Evolutionary conservation across 2,113 vertebrate genomes (phyloP), one percentile per base, ranked within the genome.

Genomic region (Tragelaphus buxtoni): DNA sequence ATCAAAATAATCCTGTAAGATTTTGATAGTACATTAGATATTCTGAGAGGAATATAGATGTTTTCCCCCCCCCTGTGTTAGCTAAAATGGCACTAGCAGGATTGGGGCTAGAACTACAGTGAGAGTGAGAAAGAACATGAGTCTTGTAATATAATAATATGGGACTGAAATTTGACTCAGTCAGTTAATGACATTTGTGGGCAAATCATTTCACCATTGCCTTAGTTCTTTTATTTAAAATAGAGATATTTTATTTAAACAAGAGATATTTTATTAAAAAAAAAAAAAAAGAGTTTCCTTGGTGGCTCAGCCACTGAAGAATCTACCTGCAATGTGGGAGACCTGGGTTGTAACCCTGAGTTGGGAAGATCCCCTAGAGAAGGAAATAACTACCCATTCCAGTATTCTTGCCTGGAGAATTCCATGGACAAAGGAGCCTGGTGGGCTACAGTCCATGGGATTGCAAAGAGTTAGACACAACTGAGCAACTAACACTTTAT

Each of bases 1-100:
- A 65, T 55, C 42, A 89, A 96, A 97, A 88, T 95, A 97, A 96
- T 69, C 74, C 45, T 96, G 26, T 1, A 90, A 95, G 30, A 63
- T 86, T 93, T 35, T 88, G 18, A 63, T 74, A 92, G 32, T 30
- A 72, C 7, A 63, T 49, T 86, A 95, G 58, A 30, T 69, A 91
- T 80, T 96, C 77, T 89, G 12, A 80, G 74, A 76, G 39, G 55
- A 93, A 69, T 12, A 79, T 63, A 86, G 12, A 63, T 69, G 77
- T 55, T 83, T 86, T n/a, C n/a, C n/a, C 0, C 49, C 51, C 24
- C 0, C 17, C n/a, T 11, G 32, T 32, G 12, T 93, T 65, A 79
- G 45, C 30, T 90, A 87, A 94, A 3, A 45, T 88, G 20, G 88
- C 47, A 80, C 9, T 88, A 77, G 77, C 11, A 7, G 51, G 51